Percentiles rank a stretch among this genome's conserved stretches.
Evolutionary conservation across 2,888 invertebrate genomes (phyloP).

Genomic region (Penaeus monodon): DNA sequence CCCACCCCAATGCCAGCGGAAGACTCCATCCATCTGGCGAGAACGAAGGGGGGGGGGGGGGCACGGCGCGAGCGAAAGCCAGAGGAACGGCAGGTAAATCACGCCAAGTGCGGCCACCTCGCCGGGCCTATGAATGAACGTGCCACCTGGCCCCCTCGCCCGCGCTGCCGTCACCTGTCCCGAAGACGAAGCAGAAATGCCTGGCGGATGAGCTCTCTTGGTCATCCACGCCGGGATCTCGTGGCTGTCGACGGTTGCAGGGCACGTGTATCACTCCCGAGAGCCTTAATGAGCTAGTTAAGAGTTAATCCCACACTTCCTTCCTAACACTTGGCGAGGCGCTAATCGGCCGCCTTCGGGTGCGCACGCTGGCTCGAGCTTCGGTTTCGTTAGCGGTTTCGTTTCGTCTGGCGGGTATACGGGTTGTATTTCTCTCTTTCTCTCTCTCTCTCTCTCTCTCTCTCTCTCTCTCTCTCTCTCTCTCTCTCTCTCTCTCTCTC

Average conservation of each 20-base stretch:
- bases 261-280: slow-evolving; percentile 37
- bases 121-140: slow-evolving; percentile 27
- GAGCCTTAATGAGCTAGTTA: slow-evolving; percentile 30
- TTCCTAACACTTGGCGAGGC: slow-evolving; percentile 30
- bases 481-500: no score
- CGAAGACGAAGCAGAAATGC: not conserved
- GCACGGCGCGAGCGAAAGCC: not conserved
- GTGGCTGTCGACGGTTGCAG: slow-evolving; percentile 2
- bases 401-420: no score
- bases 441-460: no score
- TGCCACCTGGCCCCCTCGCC: not conserved
- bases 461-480: no score
- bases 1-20: no score
- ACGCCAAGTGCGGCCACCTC: slow-evolving; percentile 1
- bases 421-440: no score
- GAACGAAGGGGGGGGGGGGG: no score
- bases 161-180: not conserved
- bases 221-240: not conserved
- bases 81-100: not conserved
- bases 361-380: not conserved
- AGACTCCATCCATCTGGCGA: no score
- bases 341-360: slow-evolving; percentile 20
- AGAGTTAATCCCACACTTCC: slow-evolving; percentile 33
- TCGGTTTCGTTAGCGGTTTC: not conserved
- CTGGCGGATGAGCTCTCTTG: slow-evolving; percentile 10